Evolutionary conservation across 2,797 vertebrate species (phyloP).

Genomic region (Hoplostethus atlanticus): DNA sequence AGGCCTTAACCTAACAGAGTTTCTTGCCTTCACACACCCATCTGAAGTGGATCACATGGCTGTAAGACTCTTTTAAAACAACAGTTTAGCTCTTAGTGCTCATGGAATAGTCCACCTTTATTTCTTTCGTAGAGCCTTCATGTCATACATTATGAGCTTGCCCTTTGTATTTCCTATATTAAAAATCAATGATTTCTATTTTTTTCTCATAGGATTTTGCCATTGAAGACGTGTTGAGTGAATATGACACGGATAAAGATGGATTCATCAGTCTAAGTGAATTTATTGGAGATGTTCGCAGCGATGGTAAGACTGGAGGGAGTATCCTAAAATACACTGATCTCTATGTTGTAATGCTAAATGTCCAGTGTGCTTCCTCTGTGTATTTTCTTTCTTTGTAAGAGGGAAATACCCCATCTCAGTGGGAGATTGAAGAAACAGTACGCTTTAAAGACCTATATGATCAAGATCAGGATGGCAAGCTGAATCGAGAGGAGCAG

Average conservation of each 20-base stretch:
- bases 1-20: slow-evolving; percentile 91
- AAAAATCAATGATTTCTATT: not conserved
- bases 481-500: slow-evolving; percentile 90
- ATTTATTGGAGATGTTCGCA: slow-evolving; percentile 93
- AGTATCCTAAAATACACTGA: not conserved
- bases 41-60: slow-evolving; percentile 96
- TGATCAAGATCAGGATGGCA: slow-evolving; percentile 92
- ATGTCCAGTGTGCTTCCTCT: fast-evolving
- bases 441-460: slow-evolving; percentile 95
- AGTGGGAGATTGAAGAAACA: slow-evolving; percentile 96
- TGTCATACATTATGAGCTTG: not conserved
- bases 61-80: slow-evolving; percentile 79
- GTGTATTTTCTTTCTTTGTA: slow-evolving; percentile 1
- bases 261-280: slow-evolving; percentile 93
- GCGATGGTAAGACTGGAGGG: slow-evolving; percentile 86
- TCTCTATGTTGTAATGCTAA: not conserved
- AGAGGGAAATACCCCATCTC: slow-evolving; percentile 88
- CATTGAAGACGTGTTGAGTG: slow-evolving; percentile 93
- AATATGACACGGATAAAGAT: slow-evolving; percentile 93
- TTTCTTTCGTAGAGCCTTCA: too few relatives aligned
- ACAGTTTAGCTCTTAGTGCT: not conserved
- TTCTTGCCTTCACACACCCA: slow-evolving; percentile 95
- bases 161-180: not conserved
- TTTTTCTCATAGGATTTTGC: slow-evolving; percentile 87
- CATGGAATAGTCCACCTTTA: not conserved